Evolutionary conservation across 2,797 vertebrate genomes (phyloP), one percentile per base, ranked within the genome.

Genomic region (Apogon talboti): DNA sequence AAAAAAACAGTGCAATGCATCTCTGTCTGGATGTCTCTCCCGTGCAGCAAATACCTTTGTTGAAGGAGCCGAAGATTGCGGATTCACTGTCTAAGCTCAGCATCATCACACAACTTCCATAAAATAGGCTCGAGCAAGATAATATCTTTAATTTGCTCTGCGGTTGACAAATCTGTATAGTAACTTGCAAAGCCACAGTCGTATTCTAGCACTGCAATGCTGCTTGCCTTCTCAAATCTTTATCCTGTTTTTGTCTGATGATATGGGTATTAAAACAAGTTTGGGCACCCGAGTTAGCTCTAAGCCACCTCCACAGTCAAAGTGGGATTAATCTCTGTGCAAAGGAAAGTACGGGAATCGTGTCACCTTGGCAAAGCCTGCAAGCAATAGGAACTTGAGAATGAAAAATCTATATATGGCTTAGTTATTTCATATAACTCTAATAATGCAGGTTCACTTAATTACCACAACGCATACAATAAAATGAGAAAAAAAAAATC

Each of bases 111-210:
- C 81, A 76, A 88, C 78, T 90, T 85, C 81, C 85, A 85, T 85
- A 92, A 91, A 92, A 92, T 87, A 90, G 91, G 83, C 91, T 89
- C 43, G 30, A 35, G 75, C 54, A 0, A 90, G 93, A 94, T 94
- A 92, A 85, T 87, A 93, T 94, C 92, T 93, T 89, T 86, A 90
- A 92, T 92, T 91, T 92, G 89, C 91, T 78, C 84, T 87, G 89
- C 68, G 90, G 88, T 82, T 89, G 92, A 91, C 89, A 91, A 91
- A 90, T 88, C 90, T 89, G 87, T 85, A 84, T 76, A 59, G 85
- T 85, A 87, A 90, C 85, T 89, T 74, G 74, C 77, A 87, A 87
- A 87, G 84, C 89, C 83, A 84, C 76, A 86, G 85, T 82, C 74
- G 72, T 83, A 75, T 88, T 74, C 71, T 65, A 78, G 76, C 82